Evolutionary conservation across 2,797 vertebrate genomes (phyloP).

Genomic region (Menidia menidia): DNA sequence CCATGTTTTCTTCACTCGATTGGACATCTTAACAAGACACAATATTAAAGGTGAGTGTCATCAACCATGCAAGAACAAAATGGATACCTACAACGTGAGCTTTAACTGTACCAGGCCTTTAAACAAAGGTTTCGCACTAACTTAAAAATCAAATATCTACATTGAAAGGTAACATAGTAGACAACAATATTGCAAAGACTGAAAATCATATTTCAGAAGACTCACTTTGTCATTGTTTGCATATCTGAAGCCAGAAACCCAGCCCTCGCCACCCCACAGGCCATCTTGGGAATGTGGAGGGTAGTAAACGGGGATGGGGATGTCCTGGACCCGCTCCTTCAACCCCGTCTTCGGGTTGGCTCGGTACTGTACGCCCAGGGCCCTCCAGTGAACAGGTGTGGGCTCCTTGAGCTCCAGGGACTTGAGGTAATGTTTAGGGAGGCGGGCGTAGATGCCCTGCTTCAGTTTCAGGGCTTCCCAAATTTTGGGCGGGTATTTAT

Average conservation of each 20-base stretch:
- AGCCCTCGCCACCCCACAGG: conserved; percentile 96
- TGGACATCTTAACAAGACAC: conserved; percentile 78
- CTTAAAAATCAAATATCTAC: background rate
- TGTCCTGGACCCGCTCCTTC: conserved; percentile 89
- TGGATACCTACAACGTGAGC: background rate
- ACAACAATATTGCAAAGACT: background rate
- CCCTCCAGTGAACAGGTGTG: conserved; percentile 88
- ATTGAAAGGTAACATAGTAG: background rate
- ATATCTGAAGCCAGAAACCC: conserved; percentile 88
- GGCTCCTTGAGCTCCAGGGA: conserved; percentile 81
- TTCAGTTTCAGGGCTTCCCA: conserved; percentile 86
- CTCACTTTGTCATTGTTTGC: conserved; percentile 90
- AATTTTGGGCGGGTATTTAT: conserved; percentile 84
- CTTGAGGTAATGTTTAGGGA: conserved; percentile 89
- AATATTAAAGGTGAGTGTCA: background rate
- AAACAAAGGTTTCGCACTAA: too few relatives aligned
- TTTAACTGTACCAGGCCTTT: too few relatives aligned
- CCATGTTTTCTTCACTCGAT: conserved; percentile 88
- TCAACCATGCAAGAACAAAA: background rate
- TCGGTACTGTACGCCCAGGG: conserved; percentile 83
- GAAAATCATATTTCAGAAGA: background rate
- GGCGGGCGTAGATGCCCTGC: conserved; percentile 88
- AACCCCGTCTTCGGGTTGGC: conserved; percentile 83
- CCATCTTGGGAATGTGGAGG: conserved; percentile 88
- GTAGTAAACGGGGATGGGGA: conserved; percentile 86